Evolutionary conservation across 2,888 invertebrate species (phyloP).

Genomic region (Tenthredo notha): DNA sequence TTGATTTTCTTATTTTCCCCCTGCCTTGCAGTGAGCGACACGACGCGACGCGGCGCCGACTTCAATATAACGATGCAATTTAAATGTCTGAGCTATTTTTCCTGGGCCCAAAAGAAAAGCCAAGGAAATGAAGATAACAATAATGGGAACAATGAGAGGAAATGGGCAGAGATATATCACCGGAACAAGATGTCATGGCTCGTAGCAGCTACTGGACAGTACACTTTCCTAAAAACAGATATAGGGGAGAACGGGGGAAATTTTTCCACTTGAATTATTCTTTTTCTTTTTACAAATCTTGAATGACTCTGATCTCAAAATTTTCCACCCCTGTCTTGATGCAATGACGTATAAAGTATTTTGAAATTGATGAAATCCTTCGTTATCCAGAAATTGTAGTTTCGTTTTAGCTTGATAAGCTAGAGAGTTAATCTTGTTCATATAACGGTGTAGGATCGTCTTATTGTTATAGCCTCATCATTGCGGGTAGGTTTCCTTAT

Average conservation of each 20-base stretch:
- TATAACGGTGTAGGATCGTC: constrained; percentile 21
- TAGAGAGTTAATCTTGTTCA: constrained; percentile 35
- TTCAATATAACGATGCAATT: constrained; percentile 69
- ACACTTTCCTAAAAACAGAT: background rate
- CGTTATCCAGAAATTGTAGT: background rate
- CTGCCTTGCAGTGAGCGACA: constrained; percentile 56
- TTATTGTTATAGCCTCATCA: constrained; percentile 43
- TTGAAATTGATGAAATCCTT: background rate
- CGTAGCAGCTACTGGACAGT: constrained; percentile 16
- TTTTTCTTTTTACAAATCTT: background rate
- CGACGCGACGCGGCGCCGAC: constrained; percentile 59
- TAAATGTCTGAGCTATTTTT: constrained; percentile 64
- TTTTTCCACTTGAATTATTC: background rate
- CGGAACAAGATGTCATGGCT: background rate
- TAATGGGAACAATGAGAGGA: constrained; percentile 52
- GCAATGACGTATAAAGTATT: background rate
- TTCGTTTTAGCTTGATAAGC: background rate
- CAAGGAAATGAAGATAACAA: constrained; percentile 40
- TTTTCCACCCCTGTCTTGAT: background rate
- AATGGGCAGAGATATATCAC: constrained; percentile 46
- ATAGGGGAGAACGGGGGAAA: background rate
- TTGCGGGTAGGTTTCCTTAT: constrained; percentile 43
- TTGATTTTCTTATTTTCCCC: constrained; percentile 43
- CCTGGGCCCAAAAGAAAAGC: constrained; percentile 54
- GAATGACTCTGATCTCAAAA: background rate